These are phyloP conservation scores for Arenaria interpres DNA, from an alignment of 2,113 vertebrate genomes.

Conservation along the genomic window DNA sequence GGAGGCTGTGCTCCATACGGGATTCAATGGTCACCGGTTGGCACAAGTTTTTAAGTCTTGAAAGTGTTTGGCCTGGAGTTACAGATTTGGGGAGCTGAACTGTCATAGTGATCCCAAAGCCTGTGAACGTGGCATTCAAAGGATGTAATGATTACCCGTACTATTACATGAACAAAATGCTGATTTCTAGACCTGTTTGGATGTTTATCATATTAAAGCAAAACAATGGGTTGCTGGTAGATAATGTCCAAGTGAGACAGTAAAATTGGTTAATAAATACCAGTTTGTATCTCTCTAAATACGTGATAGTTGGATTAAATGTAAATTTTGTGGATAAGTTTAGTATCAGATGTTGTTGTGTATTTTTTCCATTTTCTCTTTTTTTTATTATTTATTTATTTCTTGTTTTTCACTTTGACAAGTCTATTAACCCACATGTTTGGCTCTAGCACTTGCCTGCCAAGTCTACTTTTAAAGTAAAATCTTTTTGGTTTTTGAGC, in stretches of 20 bases:
- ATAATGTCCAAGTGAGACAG: neutral
- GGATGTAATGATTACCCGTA: neutral
- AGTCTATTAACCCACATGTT: neutral
- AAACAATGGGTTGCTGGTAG: neutral
- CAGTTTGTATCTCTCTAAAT: neutral
- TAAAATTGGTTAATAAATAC: neutral
- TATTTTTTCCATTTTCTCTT: neutral
- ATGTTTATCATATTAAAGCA: neutral
- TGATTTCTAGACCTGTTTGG: neutral
- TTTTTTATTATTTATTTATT: neutral
- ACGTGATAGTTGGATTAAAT: neutral
- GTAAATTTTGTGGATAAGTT: neutral
- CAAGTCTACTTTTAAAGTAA: conserved; percentile 16
- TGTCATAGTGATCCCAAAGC: neutral
- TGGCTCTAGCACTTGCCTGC: neutral
- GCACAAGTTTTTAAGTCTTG: neutral
- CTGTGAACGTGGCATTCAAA: accelerated
- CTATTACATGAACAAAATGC: neutral
- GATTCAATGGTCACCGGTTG: neutral
- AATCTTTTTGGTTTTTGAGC: neutral
- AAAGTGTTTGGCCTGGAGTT: neutral
- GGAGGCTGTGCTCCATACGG: neutral
- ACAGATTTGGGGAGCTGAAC: neutral
- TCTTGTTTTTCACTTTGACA: neutral
- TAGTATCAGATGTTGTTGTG: neutral